Conservation (phyloP, 35 echinoderm and acorn worm species). For the Ophiothrix spiculata region DNA sequence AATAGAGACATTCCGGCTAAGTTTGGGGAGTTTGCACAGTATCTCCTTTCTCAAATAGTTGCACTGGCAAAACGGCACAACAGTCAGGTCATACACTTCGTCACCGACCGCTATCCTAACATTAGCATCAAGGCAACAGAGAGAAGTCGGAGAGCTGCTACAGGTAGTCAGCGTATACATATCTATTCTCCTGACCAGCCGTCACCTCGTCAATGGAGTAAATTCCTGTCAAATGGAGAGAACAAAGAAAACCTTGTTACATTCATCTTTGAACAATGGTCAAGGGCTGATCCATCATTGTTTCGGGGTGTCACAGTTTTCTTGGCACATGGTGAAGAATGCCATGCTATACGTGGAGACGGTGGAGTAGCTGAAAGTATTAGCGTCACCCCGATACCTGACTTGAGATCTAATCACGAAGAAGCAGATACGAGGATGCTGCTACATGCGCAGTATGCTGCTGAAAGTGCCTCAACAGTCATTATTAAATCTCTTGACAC, state of each 20-base stretch:
- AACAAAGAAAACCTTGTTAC: conserved; percentile 36
- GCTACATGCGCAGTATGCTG: conserved; percentile 42
- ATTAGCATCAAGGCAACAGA: conserved; percentile 34
- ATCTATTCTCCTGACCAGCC: conserved; percentile 23
- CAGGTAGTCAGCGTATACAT: conserved; percentile 12
- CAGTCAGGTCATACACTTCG: conserved; percentile 28
- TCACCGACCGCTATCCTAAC: conserved; percentile 13
- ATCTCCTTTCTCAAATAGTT: conserved; percentile 17
- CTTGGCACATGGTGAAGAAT: conserved; percentile 28
- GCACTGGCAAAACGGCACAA: not conserved
- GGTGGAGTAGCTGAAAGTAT: conserved; percentile 14
- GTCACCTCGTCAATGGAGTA: conserved; percentile 36
- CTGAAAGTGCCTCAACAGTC: not conserved
- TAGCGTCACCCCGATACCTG: conserved; percentile 18
- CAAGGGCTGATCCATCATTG: conserved; percentile 15
- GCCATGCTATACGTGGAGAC: not conserved
- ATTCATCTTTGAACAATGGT: conserved; percentile 28
- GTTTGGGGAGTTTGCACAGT: conserved; percentile 40
- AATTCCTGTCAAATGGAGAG: conserved; percentile 33
- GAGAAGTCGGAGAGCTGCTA: conserved; percentile 1
- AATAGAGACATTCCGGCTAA: too few species aligned
- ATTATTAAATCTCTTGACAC: conserved; percentile 56
- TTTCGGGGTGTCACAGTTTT: conserved; percentile 31
- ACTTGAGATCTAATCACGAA: too few species aligned
- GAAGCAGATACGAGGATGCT: too few species aligned